Conservation (phyloP, 1,140 invertebrate genomes). For the Bombyx mandarina region DNA sequence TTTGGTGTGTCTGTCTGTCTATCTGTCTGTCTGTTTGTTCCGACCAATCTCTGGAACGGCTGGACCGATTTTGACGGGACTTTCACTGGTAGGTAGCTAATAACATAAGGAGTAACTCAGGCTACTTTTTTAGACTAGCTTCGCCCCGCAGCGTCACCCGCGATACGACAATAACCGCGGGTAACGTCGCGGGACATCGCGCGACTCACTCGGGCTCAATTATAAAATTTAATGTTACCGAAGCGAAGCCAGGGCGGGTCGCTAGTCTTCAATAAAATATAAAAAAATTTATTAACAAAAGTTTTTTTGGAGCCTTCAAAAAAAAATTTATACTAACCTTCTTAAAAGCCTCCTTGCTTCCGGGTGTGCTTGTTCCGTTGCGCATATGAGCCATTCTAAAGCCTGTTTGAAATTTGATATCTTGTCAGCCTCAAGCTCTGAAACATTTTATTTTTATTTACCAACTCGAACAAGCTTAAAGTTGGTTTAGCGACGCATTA, state of each 20-base stretch:
- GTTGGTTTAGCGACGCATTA: no score
- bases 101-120: no score
- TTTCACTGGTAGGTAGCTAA: no score
- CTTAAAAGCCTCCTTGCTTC: slow-evolving; percentile 86
- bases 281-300: not conserved
- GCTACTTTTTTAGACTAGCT: no score
- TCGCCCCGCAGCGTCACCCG: no score
- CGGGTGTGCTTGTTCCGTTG: slow-evolving; percentile 90
- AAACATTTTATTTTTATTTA: slow-evolving; percentile 7
- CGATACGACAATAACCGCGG: no score
- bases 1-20: no score
- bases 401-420: slow-evolving; percentile 74
- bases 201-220: not conserved
- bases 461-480: no score
- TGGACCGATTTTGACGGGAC: no score
- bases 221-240: no score
- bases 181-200: not conserved
- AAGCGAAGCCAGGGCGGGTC: not conserved
- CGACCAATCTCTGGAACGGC: no score
- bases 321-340: slow-evolving; percentile 65
- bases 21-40: no score
- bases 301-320: not conserved
- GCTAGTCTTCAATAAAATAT: not conserved
- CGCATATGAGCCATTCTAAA: slow-evolving; percentile 90
- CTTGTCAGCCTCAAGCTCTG: slow-evolving; percentile 69